A percentile compares a stretch with the other conserved stretches of the same genome.
These are phyloP conservation scores for Trochalopteron elliotii DNA, from an alignment of 2,113 vertebrate genomes.

Conservation along the genomic window DNA sequence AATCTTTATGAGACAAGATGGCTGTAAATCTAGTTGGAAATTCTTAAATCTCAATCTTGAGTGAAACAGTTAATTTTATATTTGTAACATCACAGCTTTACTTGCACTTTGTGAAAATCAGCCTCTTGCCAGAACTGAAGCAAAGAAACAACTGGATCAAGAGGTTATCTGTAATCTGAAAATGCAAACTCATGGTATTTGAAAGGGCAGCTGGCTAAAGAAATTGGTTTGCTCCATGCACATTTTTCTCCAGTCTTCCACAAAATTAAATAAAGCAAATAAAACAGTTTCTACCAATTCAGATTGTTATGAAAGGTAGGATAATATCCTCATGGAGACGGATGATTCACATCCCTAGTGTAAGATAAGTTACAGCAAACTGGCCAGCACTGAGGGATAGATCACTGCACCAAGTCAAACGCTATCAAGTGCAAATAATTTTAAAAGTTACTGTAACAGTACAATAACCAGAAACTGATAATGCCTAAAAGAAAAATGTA, in stretches of 20 bases:
- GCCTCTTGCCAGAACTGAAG: not conserved
- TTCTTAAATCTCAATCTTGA: not conserved
- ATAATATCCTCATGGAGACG: not conserved
- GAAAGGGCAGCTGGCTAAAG: not conserved
- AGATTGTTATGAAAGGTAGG: not conserved
- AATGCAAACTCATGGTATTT: not conserved
- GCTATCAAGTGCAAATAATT: not conserved
- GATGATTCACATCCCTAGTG: not conserved
- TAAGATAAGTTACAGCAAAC: not conserved
- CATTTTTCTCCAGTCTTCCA: not conserved
- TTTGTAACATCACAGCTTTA: not conserved
- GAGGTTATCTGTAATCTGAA: not conserved
- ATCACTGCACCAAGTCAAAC: not conserved
- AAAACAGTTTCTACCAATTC: not conserved
- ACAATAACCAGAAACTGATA: not conserved
- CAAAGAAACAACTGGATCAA: not conserved
- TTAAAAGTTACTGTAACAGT: not conserved
- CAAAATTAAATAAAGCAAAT: not conserved
- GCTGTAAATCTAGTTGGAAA: not conserved
- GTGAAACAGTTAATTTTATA: not conserved
- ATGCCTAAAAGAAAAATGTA: not conserved
- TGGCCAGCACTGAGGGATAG: not conserved
- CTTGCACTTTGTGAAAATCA: not conserved
- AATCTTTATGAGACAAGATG: not conserved
- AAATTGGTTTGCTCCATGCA: not conserved